Evolutionary conservation across 2,888 invertebrate species (phyloP).

Genomic region (Tetranychus piercei): DNA sequence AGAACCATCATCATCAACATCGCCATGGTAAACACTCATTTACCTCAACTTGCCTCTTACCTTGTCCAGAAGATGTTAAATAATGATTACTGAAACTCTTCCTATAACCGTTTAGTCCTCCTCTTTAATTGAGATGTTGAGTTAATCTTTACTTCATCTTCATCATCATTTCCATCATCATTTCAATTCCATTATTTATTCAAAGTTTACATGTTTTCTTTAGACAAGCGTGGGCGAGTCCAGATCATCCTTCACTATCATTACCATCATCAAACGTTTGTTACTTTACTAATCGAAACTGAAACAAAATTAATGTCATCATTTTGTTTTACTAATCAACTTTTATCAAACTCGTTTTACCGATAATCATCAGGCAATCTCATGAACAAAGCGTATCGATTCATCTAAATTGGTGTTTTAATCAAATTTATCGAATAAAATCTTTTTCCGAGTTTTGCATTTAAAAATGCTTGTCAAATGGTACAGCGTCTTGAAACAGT

Average conservation of each 20-base stretch:
- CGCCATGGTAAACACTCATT: not conserved
- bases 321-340: too few relatives aligned
- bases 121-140: constrained; percentile 1
- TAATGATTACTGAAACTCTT: not conserved
- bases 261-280: not conserved
- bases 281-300: too few relatives aligned
- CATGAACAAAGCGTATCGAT: too few relatives aligned
- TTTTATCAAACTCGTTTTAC: too few relatives aligned
- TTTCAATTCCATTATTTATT: not conserved
- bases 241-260: not conserved
- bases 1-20: not conserved
- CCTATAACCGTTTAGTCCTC: constrained; percentile 1
- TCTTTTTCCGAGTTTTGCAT: too few relatives aligned
- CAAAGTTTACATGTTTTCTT: not conserved
- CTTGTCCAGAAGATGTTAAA: constrained; percentile 1
- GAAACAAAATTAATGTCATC: not conserved
- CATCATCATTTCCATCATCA: not conserved
- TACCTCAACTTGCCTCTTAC: not conserved
- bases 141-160: too few relatives aligned
- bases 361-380: too few relatives aligned
- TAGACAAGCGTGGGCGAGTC: not conserved
- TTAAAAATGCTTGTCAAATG: too few relatives aligned
- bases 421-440: too few relatives aligned
- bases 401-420: too few relatives aligned
- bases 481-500: too few relatives aligned